Evolutionary conservation across 2,113 vertebrate genomes (phyloP), one percentile per base, ranked within the genome.

Genomic region (Bucco capensis): DNA sequence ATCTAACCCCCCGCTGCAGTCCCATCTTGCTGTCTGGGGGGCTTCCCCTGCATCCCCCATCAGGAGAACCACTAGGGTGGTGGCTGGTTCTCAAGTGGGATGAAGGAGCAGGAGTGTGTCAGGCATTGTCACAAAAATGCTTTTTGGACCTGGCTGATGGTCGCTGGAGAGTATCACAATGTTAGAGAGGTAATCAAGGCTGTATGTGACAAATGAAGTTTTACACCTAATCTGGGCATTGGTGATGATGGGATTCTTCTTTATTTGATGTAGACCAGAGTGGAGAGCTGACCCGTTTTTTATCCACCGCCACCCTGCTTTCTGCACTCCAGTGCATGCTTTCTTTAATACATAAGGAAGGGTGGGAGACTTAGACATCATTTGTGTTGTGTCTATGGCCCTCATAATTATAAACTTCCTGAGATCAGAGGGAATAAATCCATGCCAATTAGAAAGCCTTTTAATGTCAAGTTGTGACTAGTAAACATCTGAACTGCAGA

Each of bases 401-500:
- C 66, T 94, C 0, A 0, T 50, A 66, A 82, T 79, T 84, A 65
- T n/a, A 92, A 93, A 90, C 46, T 93, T 92, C 86, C 77, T 76
- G 71, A 89, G 66, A 93, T 93, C 92, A 93, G 74, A 88, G 33
- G 42, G 42, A 82, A 44, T 47, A 92, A 86, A 86, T 56, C 58
- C 66, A 78, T 94, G 77, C 77, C 83, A 90, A 65, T 94, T 88
- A 92, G 47, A 57, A 88, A 37, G 47, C 53, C 69, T 93, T 93
- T 84, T 88, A 91, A 93, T 76, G 75, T 95, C 83, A 86, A 75
- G 30, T 88, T 75, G 35, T 94, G 88, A 89, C 83, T 86, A 95
- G 85, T 87, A 96, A 93, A 65, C 88, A 92, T 92, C 86, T 95
- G 94, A 96, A 54, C 83, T 72, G 83, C 95, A 95, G 88, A 96